These are phyloP conservation scores for Trematocara zebra DNA, from an alignment of 2,113 vertebrate genomes.

Conservation along the genomic window DNA sequence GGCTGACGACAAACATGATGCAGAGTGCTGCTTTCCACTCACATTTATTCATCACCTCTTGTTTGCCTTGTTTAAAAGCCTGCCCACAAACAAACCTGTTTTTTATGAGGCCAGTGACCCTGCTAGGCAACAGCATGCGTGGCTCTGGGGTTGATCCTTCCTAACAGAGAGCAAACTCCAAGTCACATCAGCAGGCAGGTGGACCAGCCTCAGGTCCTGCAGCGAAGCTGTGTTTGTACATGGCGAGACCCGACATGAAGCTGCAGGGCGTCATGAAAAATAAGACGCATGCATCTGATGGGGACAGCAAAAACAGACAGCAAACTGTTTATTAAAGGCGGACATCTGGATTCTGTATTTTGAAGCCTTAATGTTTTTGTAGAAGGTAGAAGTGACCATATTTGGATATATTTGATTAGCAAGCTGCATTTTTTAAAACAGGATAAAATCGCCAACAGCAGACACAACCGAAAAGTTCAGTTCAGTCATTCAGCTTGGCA, in stretches of 20 bases:
- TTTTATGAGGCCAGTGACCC: not conserved
- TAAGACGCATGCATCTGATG: not conserved
- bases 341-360: not conserved
- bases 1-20: not conserved
- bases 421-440: not conserved
- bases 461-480: not conserved
- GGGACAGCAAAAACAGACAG: not conserved
- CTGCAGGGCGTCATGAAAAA: not conserved
- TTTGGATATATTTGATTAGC: not conserved
- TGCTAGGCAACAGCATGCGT: not conserved
- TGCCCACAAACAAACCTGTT: not conserved
- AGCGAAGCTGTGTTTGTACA: not conserved
- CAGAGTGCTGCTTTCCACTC: not conserved
- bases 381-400: not conserved
- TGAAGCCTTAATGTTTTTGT: not conserved
- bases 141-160: not conserved
- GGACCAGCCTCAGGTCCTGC: not conserved
- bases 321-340: not conserved
- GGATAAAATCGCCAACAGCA: not conserved
- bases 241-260: not conserved
- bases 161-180: not conserved
- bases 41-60: not conserved
- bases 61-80: not conserved
- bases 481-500: not conserved
- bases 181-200: not conserved